phyloP scores from a whole-genome alignment of 2,888 invertebrate genomes.

The Bombylius discolor region DNA sequence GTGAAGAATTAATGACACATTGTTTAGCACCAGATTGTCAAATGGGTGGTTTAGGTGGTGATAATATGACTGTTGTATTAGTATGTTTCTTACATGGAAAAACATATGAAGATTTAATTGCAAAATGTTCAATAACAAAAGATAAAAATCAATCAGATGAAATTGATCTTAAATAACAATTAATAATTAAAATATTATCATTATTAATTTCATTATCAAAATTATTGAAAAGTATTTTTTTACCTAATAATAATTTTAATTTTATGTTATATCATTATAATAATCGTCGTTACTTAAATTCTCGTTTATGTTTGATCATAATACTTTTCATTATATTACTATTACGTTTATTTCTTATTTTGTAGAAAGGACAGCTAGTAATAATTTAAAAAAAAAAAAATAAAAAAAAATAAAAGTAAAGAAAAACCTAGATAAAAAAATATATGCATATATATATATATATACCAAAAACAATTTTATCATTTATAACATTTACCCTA shows the following conservation, averaged over 20 bases:
- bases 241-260: no score
- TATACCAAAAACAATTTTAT: no score
- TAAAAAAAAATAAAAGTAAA: neutral
- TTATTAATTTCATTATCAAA: no score
- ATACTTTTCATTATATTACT: neutral
- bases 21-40: slow-evolving; percentile 95
- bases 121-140: slow-evolving; percentile 23
- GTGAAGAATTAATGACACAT: slow-evolving; percentile 87
- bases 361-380: neutral
- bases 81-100: slow-evolving; percentile 51
- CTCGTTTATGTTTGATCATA: neutral
- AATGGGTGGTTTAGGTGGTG: slow-evolving; percentile 94
- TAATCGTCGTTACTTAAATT: neutral
- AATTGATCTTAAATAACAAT: slow-evolving; percentile 11
- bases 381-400: neutral
- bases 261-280: neutral
- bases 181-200: neutral
- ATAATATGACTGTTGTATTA: slow-evolving; percentile 96
- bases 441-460: neutral
- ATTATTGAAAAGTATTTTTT: no score
- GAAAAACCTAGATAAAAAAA: neutral
- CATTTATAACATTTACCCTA: no score
- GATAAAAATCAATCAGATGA: slow-evolving; percentile 5
- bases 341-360: neutral
- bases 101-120: slow-evolving; percentile 31